phyloP scores from a whole-genome alignment of 2,888 invertebrate species.

The Cheilosia soror region DNA sequence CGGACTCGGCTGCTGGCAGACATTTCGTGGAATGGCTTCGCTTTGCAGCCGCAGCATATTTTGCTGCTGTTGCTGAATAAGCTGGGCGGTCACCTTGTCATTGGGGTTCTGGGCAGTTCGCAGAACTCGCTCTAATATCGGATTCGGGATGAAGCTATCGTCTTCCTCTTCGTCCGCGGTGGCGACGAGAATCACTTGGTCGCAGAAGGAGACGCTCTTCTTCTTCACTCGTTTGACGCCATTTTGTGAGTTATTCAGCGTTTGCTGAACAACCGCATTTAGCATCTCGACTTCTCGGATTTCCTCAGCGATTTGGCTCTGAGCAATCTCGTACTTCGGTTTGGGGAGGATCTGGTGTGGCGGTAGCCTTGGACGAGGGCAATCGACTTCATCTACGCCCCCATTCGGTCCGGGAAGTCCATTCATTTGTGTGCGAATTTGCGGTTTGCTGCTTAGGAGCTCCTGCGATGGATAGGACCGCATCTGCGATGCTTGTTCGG shows the following conservation, averaged over 20 bases:
- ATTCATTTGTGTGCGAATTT: slow-evolving; percentile 84
- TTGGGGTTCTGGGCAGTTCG: slow-evolving; percentile 90
- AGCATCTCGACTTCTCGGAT: slow-evolving; percentile 85
- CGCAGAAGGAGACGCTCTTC: slow-evolving; percentile 97
- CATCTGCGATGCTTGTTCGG: slow-evolving; percentile 74
- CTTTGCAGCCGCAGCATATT: slow-evolving; percentile 85
- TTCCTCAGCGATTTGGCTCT: slow-evolving; percentile 85
- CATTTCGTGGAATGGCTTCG: slow-evolving; percentile 81
- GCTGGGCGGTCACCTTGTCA: slow-evolving; percentile 84
- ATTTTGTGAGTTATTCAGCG: slow-evolving; percentile 84
- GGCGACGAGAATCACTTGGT: slow-evolving; percentile 96
- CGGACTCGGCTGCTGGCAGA: slow-evolving; percentile 75
- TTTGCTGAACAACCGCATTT: slow-evolving; percentile 85
- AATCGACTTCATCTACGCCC: slow-evolving; percentile 81
- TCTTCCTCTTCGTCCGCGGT: slow-evolving; percentile 96
- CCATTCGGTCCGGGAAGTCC: slow-evolving; percentile 81
- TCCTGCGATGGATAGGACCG: slow-evolving; percentile 82
- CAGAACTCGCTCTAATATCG: slow-evolving; percentile 93
- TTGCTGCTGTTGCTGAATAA: slow-evolving; percentile 84
- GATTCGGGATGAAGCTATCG: slow-evolving; percentile 95
- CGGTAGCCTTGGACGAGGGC: slow-evolving; percentile 78
- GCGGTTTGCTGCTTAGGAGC: slow-evolving; percentile 78
- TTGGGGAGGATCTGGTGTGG: slow-evolving; percentile 79
- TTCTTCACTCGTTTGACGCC: slow-evolving; percentile 89
- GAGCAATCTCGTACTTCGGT: slow-evolving; percentile 83